Percentiles rank a stretch among this genome's conserved stretches.
phyloP scores from a whole-genome alignment of 2,797 vertebrate genomes.

The Pseudochaenichthys georgianus region DNA sequence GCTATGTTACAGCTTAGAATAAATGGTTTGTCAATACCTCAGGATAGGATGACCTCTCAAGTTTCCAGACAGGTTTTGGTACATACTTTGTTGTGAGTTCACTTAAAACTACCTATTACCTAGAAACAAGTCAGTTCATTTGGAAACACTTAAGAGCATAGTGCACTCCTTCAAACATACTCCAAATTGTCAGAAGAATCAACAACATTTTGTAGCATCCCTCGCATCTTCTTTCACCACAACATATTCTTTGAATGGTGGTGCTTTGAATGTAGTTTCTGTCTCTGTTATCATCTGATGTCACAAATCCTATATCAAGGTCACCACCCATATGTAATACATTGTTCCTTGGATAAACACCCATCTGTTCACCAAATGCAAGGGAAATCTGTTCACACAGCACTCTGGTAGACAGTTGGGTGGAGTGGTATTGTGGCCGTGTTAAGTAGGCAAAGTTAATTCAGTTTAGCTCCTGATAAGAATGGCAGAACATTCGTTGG shows the following conservation, averaged over 20 bases:
- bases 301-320: constrained; percentile 1
- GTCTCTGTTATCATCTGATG: background rate
- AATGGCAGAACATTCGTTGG: background rate
- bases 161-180: background rate
- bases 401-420: background rate
- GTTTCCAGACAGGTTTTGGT: constrained; percentile 36
- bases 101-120: background rate
- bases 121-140: background rate
- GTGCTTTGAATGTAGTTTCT: background rate
- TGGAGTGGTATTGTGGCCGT: background rate
- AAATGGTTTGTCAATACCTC: constrained; percentile 36
- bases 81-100: background rate
- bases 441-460: constrained; percentile 11
- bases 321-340: background rate
- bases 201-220: background rate
- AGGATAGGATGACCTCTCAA: constrained; percentile 29
- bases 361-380: constrained; percentile 22
- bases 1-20: constrained; percentile 53
- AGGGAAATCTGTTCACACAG: background rate
- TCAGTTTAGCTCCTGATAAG: constrained; percentile 22
- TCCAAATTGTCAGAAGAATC: background rate
- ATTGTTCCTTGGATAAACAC: constrained; percentile 3
- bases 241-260: background rate
- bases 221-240: background rate
- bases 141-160: background rate